phyloP scores from a whole-genome alignment of 2,797 vertebrate species.

The Chiloscyllium punctatum region DNA sequence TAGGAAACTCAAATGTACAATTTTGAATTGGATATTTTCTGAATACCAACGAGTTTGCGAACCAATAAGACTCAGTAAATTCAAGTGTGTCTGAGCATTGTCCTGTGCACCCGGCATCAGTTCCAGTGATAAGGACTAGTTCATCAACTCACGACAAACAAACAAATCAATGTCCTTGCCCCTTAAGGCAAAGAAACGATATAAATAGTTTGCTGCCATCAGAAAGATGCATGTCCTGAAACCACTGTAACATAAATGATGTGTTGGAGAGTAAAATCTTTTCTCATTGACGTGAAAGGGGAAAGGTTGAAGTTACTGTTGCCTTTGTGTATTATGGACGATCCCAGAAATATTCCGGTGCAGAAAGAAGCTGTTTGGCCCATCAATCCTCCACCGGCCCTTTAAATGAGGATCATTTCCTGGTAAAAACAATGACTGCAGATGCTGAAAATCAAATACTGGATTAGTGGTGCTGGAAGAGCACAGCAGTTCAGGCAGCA shows the following conservation, averaged over 20 bases:
- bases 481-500: no score
- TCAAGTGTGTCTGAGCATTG: not conserved
- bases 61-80: not conserved
- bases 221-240: not conserved
- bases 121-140: not conserved
- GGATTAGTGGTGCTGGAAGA: no score
- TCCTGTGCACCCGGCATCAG: not conserved
- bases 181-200: not conserved
- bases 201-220: not conserved
- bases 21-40: not conserved
- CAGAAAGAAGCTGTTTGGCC: no score
- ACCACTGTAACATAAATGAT: not conserved
- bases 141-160: not conserved
- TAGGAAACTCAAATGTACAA: not conserved
- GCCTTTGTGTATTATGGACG: not conserved
- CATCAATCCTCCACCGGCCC: no score
- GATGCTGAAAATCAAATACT: no score
- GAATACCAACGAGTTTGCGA: not conserved
- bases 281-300: not conserved
- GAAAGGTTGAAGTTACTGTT: not conserved
- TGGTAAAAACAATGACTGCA: no score
- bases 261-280: not conserved
- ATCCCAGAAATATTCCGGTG: no score
- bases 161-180: not conserved
- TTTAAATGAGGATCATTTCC: no score